Evolutionary conservation across 2,113 vertebrate genomes (phyloP).

Genomic region (Gavia stellata): DNA sequence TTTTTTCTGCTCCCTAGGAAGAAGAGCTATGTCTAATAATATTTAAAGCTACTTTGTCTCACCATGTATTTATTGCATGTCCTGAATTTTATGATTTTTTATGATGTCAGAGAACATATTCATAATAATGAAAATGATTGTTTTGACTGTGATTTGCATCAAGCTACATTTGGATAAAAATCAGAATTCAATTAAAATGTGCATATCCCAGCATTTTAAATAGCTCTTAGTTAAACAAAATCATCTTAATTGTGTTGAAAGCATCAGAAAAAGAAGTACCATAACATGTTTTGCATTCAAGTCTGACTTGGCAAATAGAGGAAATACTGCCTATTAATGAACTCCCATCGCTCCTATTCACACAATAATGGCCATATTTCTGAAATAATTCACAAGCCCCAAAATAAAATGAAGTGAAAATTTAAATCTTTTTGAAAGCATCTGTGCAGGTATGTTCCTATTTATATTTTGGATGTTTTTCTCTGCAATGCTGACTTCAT

Average conservation of each 20-base stretch:
- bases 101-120: neutral
- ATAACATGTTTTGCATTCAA: neutral
- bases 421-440: neutral
- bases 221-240: neutral
- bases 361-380: neutral
- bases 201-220: neutral
- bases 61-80: neutral
- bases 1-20: neutral
- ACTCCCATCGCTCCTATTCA: neutral
- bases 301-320: neutral
- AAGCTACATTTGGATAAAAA: neutral
- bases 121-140: neutral
- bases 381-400: neutral
- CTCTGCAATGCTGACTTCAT: neutral
- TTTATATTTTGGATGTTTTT: neutral
- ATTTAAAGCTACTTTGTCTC: neutral
- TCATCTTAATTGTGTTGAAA: neutral
- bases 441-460: neutral
- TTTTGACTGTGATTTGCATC: neutral
- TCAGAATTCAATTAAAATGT: slow-evolving; percentile 5
- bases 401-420: neutral
- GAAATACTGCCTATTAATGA: neutral
- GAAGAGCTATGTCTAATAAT: neutral
- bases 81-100: neutral
- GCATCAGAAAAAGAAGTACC: neutral